A percentile compares a stretch with the other conserved stretches of the same genome.
Evolutionary conservation across 2,113 vertebrate species (phyloP).

Genomic region (Dromas ardeola): DNA sequence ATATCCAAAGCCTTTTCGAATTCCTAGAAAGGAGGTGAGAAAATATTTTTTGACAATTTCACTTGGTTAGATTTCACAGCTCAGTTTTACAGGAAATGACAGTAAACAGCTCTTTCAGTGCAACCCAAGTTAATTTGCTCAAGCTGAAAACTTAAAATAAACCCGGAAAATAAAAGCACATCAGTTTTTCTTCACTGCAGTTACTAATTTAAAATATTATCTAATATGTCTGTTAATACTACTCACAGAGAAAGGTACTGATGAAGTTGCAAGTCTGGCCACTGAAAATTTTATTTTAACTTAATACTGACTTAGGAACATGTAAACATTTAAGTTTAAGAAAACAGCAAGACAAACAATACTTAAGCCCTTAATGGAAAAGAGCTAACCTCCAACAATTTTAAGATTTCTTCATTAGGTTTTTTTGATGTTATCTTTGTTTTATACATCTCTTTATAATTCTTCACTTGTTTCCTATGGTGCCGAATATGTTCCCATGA

Average conservation of each 20-base stretch:
- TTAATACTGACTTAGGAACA: neutral
- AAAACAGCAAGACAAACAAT: neutral
- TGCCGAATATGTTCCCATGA: slow-evolving; percentile 88
- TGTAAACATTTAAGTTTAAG: neutral
- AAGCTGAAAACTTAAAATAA: neutral
- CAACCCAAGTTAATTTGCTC: neutral
- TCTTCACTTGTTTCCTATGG: slow-evolving; percentile 84
- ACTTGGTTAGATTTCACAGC: neutral
- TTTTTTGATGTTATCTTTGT: slow-evolving; percentile 91
- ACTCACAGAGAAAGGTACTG: neutral
- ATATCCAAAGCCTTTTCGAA: slow-evolving; percentile 90
- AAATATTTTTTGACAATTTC: neutral
- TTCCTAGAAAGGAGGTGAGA: slow-evolving; percentile 74
- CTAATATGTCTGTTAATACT: neutral
- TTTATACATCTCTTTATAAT: slow-evolving; percentile 90
- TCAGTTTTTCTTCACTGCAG: neutral
- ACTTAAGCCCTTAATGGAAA: neutral
- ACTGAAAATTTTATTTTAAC: neutral
- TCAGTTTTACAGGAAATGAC: neutral
- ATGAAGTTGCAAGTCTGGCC: neutral
- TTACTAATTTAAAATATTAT: neutral
- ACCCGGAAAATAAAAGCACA: neutral
- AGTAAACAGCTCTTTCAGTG: neutral
- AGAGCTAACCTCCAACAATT: slow-evolving; percentile 81
- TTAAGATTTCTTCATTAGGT: slow-evolving; percentile 78